phyloP scores from a whole-genome alignment of 1,140 invertebrate species.

The Ditylenchus dipsaci region DNA sequence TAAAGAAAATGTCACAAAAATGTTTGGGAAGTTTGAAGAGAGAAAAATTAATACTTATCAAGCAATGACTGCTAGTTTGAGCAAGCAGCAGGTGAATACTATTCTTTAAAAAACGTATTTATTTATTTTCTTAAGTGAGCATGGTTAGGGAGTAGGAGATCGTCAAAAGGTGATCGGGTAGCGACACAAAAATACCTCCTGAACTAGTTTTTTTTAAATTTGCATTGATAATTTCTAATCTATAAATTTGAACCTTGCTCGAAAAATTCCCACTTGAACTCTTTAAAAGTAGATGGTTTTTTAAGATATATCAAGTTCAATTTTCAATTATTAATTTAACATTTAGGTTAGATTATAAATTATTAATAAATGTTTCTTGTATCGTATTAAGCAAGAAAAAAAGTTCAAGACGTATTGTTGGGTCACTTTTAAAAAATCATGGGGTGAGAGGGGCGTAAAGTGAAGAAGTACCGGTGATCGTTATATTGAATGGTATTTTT shows the following conservation, averaged over 20 bases:
- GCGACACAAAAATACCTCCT: background rate
- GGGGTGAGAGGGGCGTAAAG: too few species aligned
- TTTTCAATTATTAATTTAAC: too few species aligned
- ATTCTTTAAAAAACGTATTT: too few species aligned
- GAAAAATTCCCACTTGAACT: background rate
- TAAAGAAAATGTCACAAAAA: conserved; percentile 37
- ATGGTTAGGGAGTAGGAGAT: background rate
- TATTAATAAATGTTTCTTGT: too few species aligned
- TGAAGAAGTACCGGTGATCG: too few species aligned
- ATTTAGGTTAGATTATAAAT: too few species aligned
- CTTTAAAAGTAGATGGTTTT: too few species aligned
- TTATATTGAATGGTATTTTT: too few species aligned
- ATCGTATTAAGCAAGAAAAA: background rate
- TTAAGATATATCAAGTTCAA: too few species aligned
- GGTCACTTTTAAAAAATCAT: background rate
- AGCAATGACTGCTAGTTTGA: background rate
- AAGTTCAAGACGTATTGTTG: background rate
- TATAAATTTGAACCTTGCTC: background rate
- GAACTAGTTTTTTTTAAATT: background rate
- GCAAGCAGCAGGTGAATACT: background rate
- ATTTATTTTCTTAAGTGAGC: too few species aligned
- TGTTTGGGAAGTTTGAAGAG: background rate
- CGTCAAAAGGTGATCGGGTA: background rate
- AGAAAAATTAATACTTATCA: background rate
- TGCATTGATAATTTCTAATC: background rate